A percentile compares a stretch with the other conserved stretches of the same genome.
Conservation (phyloP, 2,888 invertebrate species). For the Trypoxylon attenuatum region DNA sequence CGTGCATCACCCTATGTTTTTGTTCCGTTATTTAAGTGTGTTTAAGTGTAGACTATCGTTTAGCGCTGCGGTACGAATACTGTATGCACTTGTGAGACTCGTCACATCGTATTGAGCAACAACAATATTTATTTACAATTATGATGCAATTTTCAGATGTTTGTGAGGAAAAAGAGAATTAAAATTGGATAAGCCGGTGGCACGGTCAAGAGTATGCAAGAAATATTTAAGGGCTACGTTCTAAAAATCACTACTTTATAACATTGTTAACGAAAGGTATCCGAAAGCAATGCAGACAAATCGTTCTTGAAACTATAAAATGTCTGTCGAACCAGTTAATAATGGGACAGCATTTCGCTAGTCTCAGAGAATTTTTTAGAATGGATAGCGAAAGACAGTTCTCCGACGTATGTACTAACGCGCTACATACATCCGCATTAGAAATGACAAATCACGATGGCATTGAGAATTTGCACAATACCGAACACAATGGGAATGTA, state of each 20-base stretch:
- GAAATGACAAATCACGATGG: conserved; percentile 59
- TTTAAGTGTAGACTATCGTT: no score
- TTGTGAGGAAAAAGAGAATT: no score
- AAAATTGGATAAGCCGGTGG: no score
- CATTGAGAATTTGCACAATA: conserved; percentile 50
- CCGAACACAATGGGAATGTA: conserved; percentile 68
- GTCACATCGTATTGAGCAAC: no score
- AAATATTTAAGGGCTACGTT: no score
- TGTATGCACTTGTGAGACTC: no score
- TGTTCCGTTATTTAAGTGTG: no score
- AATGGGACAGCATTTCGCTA: conserved; percentile 74
- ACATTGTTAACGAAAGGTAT: conserved; percentile 8
- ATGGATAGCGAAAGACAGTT: conserved; percentile 67
- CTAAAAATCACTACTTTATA: not conserved
- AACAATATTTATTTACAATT: no score
- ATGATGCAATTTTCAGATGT: no score
- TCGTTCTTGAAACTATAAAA: conserved; percentile 58
- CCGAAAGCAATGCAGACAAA: conserved; percentile 24
- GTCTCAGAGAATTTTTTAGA: conserved; percentile 72
- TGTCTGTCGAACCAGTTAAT: conserved; percentile 66
- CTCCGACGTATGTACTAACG: conserved; percentile 58
- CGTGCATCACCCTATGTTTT: no score
- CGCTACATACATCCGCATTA: conserved; percentile 50
- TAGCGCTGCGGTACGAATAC: no score
- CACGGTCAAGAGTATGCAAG: no score